Percentiles rank a stretch among this genome's conserved stretches.
These are phyloP conservation scores for Hydroisotoma schaefferi DNA, from an alignment of 2,888 invertebrate genomes.

Conservation along the genomic window DNA sequence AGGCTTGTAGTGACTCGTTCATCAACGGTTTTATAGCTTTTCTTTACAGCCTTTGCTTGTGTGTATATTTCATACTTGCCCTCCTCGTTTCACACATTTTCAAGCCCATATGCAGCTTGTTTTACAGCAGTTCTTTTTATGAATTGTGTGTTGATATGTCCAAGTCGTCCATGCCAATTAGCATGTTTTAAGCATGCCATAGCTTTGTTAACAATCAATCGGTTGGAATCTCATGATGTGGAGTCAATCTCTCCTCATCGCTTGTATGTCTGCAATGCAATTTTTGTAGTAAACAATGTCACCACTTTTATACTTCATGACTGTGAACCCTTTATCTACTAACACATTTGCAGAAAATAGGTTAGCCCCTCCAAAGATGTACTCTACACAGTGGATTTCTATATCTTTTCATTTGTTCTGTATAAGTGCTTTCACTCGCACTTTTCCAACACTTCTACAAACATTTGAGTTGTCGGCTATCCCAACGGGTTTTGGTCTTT, in stretches of 20 bases:
- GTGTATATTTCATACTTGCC: slow-evolving; percentile 15
- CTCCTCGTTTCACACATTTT: neutral
- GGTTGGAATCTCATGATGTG: slow-evolving; percentile 32
- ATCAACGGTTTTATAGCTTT: slow-evolving; percentile 7
- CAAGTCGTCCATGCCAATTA: slow-evolving; percentile 28
- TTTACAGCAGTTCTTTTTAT: slow-evolving; percentile 18
- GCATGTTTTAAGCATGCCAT: slow-evolving; percentile 8
- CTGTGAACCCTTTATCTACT: slow-evolving; percentile 24
- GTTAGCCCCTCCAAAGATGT: slow-evolving; percentile 22
- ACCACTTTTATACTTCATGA: slow-evolving; percentile 9
- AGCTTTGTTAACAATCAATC: slow-evolving; percentile 8
- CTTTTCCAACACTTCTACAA: slow-evolving; percentile 15
- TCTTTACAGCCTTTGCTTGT: slow-evolving; percentile 14
- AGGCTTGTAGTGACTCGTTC: neutral
- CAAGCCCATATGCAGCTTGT: slow-evolving; percentile 22
- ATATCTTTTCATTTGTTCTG: slow-evolving; percentile 16
- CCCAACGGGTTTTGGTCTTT: slow-evolving; percentile 7
- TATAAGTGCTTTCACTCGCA: slow-evolving; percentile 22
- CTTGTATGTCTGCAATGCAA: slow-evolving; percentile 12
- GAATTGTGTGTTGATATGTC: slow-evolving; percentile 19
- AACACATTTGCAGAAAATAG: slow-evolving; percentile 33
- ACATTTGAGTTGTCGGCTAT: slow-evolving; percentile 14
- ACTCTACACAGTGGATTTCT: slow-evolving; percentile 20
- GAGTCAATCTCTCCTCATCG: slow-evolving; percentile 9
- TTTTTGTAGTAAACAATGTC: slow-evolving; percentile 12